phyloP scores from a whole-genome alignment of 2,113 vertebrate species.

The Benitochromis conjunctus region DNA sequence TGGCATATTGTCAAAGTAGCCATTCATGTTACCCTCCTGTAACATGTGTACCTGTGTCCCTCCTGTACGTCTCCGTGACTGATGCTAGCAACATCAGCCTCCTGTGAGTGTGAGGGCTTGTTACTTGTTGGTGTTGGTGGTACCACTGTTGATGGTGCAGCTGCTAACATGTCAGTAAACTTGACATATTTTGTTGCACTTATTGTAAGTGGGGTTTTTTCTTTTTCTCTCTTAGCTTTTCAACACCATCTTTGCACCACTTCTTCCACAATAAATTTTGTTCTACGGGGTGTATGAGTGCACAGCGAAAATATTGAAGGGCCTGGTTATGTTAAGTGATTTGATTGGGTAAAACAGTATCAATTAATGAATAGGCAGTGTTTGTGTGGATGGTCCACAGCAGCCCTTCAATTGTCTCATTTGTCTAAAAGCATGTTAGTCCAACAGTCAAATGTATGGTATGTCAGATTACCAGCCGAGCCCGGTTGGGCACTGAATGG shows the following conservation, averaged over 20 bases:
- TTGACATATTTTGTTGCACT: background rate
- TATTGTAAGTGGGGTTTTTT: background rate
- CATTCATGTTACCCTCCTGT: too few species aligned
- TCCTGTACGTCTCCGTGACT: rapidly evolving
- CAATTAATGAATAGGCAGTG: background rate
- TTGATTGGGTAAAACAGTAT: too few species aligned
- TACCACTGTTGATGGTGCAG: background rate
- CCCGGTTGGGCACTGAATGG: background rate
- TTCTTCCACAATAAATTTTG: too few species aligned
- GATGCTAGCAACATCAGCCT: background rate
- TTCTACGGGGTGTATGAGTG: too few species aligned
- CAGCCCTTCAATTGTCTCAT: background rate
- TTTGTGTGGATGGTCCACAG: background rate
- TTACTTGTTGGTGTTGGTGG: background rate
- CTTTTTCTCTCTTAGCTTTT: too few species aligned
- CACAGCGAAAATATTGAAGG: too few species aligned
- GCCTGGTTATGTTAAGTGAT: too few species aligned
- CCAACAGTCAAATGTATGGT: background rate
- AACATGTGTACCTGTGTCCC: background rate
- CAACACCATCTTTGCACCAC: too few species aligned
- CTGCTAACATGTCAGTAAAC: background rate
- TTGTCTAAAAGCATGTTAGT: background rate
- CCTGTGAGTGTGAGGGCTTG: background rate
- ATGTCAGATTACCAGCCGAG: background rate
- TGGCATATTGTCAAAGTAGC: too few species aligned